phyloP scores from a whole-genome alignment of 2,888 invertebrate species.

The Dysmachus trigonus region DNA sequence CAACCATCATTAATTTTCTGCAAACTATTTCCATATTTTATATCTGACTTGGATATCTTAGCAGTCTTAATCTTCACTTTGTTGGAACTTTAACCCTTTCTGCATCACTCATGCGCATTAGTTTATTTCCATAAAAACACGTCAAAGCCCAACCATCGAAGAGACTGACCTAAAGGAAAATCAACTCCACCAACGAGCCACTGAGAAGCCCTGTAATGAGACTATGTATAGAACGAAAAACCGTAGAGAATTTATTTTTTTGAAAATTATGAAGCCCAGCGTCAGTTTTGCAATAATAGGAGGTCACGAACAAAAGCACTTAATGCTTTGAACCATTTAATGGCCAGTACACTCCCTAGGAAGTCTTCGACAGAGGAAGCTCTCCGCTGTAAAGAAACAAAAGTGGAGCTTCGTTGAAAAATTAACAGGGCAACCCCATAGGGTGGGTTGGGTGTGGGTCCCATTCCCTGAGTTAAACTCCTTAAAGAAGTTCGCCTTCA shows the following conservation, averaged over 20 bases:
- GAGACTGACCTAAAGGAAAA: background rate
- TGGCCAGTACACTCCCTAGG: conserved; percentile 24
- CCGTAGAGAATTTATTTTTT: background rate
- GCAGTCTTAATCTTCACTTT: background rate
- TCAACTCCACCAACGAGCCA: background rate
- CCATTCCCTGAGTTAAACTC: background rate
- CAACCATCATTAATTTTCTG: background rate
- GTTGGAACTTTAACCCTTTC: background rate
- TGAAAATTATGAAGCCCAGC: background rate
- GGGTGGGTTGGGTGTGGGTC: background rate
- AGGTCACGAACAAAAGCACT: conserved; percentile 39
- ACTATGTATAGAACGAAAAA: background rate
- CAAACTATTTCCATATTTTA: background rate
- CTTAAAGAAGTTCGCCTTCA: conserved; percentile 23
- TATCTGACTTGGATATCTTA: background rate
- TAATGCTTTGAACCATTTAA: conserved; percentile 30
- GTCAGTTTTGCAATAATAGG: conserved; percentile 14
- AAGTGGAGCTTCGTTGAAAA: conserved; percentile 17
- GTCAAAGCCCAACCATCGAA: background rate
- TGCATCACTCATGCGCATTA: background rate
- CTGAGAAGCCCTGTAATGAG: background rate
- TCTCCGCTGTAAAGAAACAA: conserved; percentile 1
- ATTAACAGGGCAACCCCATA: conserved; percentile 27
- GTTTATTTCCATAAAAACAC: background rate
- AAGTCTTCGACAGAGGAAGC: background rate